Evolutionary conservation across 2,797 vertebrate genomes (phyloP).

Genomic region (Lycodopsis pacificus): DNA sequence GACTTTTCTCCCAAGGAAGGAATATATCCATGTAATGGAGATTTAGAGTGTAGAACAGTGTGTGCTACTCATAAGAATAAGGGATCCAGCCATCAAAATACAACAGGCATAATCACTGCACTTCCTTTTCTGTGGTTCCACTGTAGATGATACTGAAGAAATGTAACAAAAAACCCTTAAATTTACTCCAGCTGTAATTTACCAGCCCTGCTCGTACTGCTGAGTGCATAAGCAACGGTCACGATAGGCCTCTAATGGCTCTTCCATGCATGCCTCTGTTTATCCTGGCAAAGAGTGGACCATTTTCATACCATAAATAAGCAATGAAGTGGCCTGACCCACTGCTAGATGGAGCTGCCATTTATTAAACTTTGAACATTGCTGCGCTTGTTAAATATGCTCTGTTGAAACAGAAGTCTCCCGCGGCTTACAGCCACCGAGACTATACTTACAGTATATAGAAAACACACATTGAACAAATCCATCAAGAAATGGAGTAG

Average conservation of each 20-base stretch:
- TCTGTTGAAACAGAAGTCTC: slow-evolving; percentile 42
- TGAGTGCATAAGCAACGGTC: slow-evolving; percentile 34
- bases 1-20: background rate
- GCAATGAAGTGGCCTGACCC: slow-evolving; percentile 28
- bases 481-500: slow-evolving; percentile 1
- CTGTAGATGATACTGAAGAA: background rate
- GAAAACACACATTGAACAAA: slow-evolving; percentile 40
- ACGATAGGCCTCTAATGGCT: slow-evolving; percentile 32
- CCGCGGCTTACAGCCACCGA: background rate
- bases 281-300: slow-evolving; percentile 29
- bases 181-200: slow-evolving; percentile 5
- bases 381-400: slow-evolving; percentile 30
- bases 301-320: slow-evolving; percentile 53
- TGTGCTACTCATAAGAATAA: background rate
- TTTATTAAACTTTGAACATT: slow-evolving; percentile 30
- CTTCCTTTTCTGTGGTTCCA: background rate
- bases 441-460: slow-evolving; percentile 3
- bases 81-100: background rate
- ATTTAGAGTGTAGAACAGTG: background rate
- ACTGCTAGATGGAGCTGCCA: slow-evolving; percentile 12
- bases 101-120: background rate
- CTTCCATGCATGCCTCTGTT: slow-evolving; percentile 52
- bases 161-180: background rate
- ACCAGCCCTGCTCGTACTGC: slow-evolving; percentile 19
- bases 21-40: background rate